Percentiles rank a stretch among this genome's conserved stretches.
These are phyloP conservation scores for Cyanistes caeruleus DNA, from an alignment of 2,113 vertebrate species.

Conservation along the genomic window DNA sequence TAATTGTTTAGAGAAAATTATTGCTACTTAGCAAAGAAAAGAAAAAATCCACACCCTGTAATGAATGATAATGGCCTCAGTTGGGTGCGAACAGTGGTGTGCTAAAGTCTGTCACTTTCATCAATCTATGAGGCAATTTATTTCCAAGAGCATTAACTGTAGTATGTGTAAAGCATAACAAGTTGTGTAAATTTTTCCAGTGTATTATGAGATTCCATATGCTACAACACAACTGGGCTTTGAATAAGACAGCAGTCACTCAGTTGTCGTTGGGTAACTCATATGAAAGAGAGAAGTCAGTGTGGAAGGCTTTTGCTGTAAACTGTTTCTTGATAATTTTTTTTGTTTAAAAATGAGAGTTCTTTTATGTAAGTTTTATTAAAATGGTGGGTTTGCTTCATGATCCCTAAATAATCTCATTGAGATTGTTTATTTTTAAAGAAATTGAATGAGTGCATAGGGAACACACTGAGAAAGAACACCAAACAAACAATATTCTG, in stretches of 20 bases:
- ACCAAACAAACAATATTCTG: not conserved
- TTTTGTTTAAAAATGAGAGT: not conserved
- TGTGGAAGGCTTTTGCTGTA: not conserved
- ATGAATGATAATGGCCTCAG: constrained; percentile 48
- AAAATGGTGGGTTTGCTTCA: not conserved
- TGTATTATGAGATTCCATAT: not conserved
- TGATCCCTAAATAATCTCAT: not conserved
- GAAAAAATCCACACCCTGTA: not conserved
- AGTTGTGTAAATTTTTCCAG: not conserved
- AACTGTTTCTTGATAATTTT: not conserved
- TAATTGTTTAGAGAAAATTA: constrained; percentile 53
- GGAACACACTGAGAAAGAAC: not conserved
- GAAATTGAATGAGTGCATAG: not conserved
- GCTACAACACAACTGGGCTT: not conserved
- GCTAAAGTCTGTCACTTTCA: constrained; percentile 22
- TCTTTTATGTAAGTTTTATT: not conserved
- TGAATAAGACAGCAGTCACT: not conserved
- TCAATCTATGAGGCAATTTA: constrained; percentile 42
- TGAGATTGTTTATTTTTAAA: not conserved
- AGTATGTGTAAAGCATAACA: constrained; percentile 29
- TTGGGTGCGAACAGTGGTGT: constrained; percentile 21
- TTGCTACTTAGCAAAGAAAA: constrained; percentile 37
- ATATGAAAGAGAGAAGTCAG: not conserved
- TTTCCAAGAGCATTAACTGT: constrained; percentile 25
- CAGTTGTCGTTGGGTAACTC: not conserved